Percentiles rank a stretch among this genome's conserved stretches.
Evolutionary conservation across 1,140 invertebrate genomes (phyloP).

Genomic region (Ooceraea biroi): DNA sequence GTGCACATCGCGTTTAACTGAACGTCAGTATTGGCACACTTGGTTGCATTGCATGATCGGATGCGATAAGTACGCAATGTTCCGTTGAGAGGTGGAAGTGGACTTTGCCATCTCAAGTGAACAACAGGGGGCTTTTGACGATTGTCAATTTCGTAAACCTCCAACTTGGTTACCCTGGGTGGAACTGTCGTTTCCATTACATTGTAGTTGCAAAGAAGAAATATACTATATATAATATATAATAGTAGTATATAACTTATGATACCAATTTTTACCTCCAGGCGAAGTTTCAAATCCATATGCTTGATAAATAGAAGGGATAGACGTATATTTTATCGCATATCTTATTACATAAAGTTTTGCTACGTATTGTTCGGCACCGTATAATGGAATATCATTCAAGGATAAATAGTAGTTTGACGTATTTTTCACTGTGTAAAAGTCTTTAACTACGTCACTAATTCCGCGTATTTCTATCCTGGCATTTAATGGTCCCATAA

Average conservation of each 20-base stretch:
- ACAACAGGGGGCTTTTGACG: not conserved
- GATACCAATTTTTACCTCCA: constrained; percentile 47
- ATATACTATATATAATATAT: too few species aligned
- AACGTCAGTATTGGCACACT: not conserved
- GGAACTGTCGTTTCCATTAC: constrained; percentile 51
- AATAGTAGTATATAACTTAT: not conserved
- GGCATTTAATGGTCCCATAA: constrained; percentile 49
- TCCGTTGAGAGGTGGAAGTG: constrained; percentile 66
- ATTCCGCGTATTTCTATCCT: constrained; percentile 60
- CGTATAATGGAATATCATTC: constrained; percentile 1
- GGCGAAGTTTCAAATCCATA: constrained; percentile 52
- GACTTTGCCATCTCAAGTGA: constrained; percentile 69
- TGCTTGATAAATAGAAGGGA: not conserved
- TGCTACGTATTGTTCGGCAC: constrained; percentile 62
- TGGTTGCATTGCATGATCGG: not conserved
- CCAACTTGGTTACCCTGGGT: constrained; percentile 56
- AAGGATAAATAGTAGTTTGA: not conserved
- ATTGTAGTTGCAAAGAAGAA: not conserved
- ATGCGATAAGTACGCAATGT: constrained; percentile 43
- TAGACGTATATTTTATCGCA: constrained; percentile 29
- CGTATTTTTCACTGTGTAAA: not conserved
- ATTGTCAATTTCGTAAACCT: constrained; percentile 60
- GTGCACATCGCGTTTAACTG: constrained; percentile 53
- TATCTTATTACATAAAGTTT: constrained; percentile 56
- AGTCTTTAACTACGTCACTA: constrained; percentile 40